These are phyloP conservation scores for Apis laboriosa DNA, from an alignment of 1,140 invertebrate species.

Conservation along the genomic window DNA sequence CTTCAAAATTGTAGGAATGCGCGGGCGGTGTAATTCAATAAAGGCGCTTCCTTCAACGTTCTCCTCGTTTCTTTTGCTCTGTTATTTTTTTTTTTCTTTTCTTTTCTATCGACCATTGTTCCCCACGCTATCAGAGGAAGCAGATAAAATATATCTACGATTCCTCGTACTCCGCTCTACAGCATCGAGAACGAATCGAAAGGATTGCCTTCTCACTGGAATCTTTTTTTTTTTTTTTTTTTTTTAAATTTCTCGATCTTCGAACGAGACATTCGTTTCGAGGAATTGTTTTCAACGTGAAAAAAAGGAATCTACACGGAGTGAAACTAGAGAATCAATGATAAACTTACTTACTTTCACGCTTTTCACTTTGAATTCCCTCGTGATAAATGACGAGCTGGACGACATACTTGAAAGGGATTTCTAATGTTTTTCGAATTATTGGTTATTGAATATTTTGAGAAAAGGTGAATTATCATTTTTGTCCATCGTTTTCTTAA, in stretches of 20 bases:
- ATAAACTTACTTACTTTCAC: constrained; percentile 35
- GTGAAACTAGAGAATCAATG: constrained; percentile 3
- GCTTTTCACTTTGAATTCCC: constrained; percentile 40
- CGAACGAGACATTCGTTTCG: too few species aligned
- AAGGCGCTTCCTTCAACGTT: neutral
- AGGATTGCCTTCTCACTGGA: neutral
- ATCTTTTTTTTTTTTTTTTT: too few species aligned
- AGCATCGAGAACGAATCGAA: neutral
- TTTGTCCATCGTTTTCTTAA: too few species aligned
- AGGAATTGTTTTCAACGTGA: neutral
- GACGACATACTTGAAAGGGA: neutral
- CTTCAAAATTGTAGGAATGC: neutral
- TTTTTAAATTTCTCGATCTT: neutral
- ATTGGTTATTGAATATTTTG: neutral
- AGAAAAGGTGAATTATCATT: neutral
- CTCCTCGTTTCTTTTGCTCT: neutral
- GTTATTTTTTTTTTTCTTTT: too few species aligned
- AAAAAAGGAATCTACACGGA: neutral
- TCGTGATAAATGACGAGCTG: neutral
- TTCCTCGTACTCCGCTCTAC: neutral
- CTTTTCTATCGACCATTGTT: constrained; percentile 39
- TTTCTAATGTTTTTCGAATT: neutral
- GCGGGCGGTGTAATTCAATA: neutral
- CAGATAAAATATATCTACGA: constrained; percentile 48
- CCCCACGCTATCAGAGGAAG: constrained; percentile 49